Base-by-base conservation (phyloP, 2,113 vertebrate genomes). In the Calidris pugnax region DNA sequence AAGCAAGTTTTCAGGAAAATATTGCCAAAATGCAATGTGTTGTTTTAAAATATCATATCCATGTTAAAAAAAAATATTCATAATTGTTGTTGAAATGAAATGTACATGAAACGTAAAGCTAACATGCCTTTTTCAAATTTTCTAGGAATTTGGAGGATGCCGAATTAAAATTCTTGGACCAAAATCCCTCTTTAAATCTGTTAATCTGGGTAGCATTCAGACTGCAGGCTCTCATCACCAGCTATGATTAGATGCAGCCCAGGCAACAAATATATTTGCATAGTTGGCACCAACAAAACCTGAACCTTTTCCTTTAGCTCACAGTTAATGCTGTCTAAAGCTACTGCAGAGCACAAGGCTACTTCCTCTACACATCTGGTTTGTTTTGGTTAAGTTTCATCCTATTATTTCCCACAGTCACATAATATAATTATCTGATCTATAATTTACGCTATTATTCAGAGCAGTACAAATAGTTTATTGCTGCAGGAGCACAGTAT, bases 311-410 rank as follows among this genome's bases (percentile, higher is more conserved):
- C 50, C 59, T 85, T 5, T 8, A 3, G 50, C 43, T 83, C 63
- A 13, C 20, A 53, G 67, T 28, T 63, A 39, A 45, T 35, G 39
- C 60, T 60, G 56, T 30, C 19, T 11, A 72, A 72, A 81, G 68
- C 85, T 23, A 59, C 16, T 13, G 56, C 83, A 53, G 66, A 76
- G 47, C 0, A 0, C 12, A 6, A 43, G 27, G 78, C 55, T 66
- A 18, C 50, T 62, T 84, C 64, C 43, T 81, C 60, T 55, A 59
- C 76, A 63, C 27, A 55, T 74, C 68, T 78, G 43, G 13, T 68
- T 86, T 96, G 69, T 78, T 96, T 93, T 84, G 79, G 83, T 90
- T 89, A 59, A 45, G 20, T 77, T 92, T 92, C 76, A 88, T 63
- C 75, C 68, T 53, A 75, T 84, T 68, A 88, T 88, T 91, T 90